Evolutionary conservation across 2,888 invertebrate species (phyloP).

Genomic region (Heteromyza rotundicornis): DNA sequence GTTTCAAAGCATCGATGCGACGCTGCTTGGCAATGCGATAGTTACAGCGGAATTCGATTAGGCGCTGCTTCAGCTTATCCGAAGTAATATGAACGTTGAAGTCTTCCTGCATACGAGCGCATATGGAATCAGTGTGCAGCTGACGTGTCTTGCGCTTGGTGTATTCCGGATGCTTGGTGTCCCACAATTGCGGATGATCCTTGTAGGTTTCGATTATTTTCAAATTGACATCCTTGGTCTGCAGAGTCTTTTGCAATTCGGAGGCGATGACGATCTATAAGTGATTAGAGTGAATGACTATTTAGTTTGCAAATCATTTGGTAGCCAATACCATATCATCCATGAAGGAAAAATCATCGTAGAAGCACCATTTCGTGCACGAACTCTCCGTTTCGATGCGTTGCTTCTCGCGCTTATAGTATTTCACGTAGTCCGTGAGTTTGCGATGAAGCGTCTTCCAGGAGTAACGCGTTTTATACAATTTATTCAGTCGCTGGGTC

Average conservation of each 20-base stretch:
- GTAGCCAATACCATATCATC: slow-evolving; percentile 43
- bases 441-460: slow-evolving; percentile 52
- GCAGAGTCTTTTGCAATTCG: slow-evolving; percentile 42
- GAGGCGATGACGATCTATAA: slow-evolving; percentile 33
- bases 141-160: slow-evolving; percentile 46
- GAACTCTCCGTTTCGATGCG: slow-evolving; percentile 19
- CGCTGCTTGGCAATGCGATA: slow-evolving; percentile 48
- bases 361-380: slow-evolving; percentile 44
- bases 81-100: slow-evolving; percentile 44
- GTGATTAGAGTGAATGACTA: neutral
- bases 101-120: slow-evolving; percentile 44
- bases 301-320: neutral
- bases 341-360: slow-evolving; percentile 46
- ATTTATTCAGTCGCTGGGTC: slow-evolving; percentile 37
- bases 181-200: slow-evolving; percentile 48
- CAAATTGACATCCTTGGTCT: slow-evolving; percentile 42
- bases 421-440: slow-evolving; percentile 48
- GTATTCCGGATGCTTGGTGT: slow-evolving; percentile 47
- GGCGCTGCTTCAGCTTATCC: slow-evolving; percentile 46
- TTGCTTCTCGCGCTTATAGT: slow-evolving; percentile 43
- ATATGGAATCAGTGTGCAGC: slow-evolving; percentile 44
- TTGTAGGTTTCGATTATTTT: slow-evolving; percentile 49
- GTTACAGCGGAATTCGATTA: slow-evolving; percentile 48
- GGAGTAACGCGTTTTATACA: slow-evolving; percentile 23
- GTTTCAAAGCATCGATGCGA: slow-evolving; percentile 34